phyloP scores from a whole-genome alignment of 2,797 vertebrate genomes.

The Macrochelys suwanniensis region DNA sequence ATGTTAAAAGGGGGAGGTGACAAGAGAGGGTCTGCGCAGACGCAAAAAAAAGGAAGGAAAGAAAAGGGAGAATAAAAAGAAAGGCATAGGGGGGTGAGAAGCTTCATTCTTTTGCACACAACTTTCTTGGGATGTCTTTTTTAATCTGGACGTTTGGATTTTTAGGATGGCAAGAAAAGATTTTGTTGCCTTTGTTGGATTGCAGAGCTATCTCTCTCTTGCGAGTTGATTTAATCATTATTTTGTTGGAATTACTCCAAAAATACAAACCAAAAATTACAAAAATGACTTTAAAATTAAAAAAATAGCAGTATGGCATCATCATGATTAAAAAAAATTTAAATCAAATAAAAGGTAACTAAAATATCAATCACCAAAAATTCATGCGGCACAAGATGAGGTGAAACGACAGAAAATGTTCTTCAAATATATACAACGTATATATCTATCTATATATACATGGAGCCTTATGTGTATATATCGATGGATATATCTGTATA shows the following conservation, averaged over 20 bases:
- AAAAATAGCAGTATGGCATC: slow-evolving; percentile 71
- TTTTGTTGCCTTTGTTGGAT: slow-evolving; percentile 96
- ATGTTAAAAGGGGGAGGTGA: background rate
- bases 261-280: slow-evolving; percentile 73
- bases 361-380: slow-evolving; percentile 94
- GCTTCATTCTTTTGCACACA: slow-evolving; percentile 90
- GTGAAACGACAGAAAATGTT: slow-evolving; percentile 89
- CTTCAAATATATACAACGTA: slow-evolving; percentile 82
- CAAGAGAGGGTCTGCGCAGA: slow-evolving; percentile 69
- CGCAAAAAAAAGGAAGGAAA: slow-evolving; percentile 45
- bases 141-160: slow-evolving; percentile 46
- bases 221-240: slow-evolving; percentile 74
- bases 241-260: slow-evolving; percentile 83
- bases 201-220: slow-evolving; percentile 84
- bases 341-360: slow-evolving; percentile 70
- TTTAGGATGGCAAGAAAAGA: slow-evolving; percentile 97
- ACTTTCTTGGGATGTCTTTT: slow-evolving; percentile 88
- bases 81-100: slow-evolving; percentile 1
- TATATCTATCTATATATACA: slow-evolving; percentile 82
- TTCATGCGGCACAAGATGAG: slow-evolving; percentile 99
- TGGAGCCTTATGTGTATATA: slow-evolving; percentile 65
- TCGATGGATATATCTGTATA: slow-evolving; percentile 84
- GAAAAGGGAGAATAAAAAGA: slow-evolving; percentile 47
- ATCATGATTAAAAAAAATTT: slow-evolving; percentile 68
- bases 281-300: slow-evolving; percentile 78